Conservation (phyloP, 1,140 invertebrate species). For the Harpegnathos saltator region DNA sequence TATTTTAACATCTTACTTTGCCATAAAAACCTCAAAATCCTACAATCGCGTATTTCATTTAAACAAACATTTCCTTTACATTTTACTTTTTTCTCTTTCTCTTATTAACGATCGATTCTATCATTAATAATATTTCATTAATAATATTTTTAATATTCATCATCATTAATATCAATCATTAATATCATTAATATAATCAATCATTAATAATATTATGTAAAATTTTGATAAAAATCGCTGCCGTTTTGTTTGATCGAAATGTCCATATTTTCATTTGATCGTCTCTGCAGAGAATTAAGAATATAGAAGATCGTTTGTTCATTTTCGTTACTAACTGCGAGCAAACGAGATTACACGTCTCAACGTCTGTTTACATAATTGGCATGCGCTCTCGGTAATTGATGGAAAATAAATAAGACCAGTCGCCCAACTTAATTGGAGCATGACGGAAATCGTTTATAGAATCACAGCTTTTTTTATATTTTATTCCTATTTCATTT, state of each 20-base stretch:
- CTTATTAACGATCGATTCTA: no score
- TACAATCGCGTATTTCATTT: no score
- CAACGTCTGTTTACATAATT: constrained; percentile 69
- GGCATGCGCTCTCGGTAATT: constrained; percentile 68
- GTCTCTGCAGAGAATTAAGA: not conserved
- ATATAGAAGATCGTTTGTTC: constrained; percentile 18
- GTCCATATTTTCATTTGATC: constrained; percentile 19
- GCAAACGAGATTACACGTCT: constrained; percentile 64
- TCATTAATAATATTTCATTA: no score
- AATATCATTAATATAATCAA: no score
- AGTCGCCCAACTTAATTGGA: constrained; percentile 61
- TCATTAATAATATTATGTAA: no score
- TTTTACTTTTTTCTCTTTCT: no score
- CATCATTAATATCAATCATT: no score
- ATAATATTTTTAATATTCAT: no score
- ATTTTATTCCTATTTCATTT: not conserved
- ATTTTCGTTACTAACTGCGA: constrained; percentile 42
- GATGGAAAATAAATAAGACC: constrained; percentile 71
- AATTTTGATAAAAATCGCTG: no score
- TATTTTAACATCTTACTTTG: no score
- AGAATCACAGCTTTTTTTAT: not conserved
- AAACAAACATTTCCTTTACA: no score
- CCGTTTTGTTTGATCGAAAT: not conserved
- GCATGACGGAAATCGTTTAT: constrained; percentile 11
- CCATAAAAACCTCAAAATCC: no score